These are phyloP conservation scores for Brachyalestes nurse DNA, from an alignment of 2,797 vertebrate species.

Conservation along the genomic window DNA sequence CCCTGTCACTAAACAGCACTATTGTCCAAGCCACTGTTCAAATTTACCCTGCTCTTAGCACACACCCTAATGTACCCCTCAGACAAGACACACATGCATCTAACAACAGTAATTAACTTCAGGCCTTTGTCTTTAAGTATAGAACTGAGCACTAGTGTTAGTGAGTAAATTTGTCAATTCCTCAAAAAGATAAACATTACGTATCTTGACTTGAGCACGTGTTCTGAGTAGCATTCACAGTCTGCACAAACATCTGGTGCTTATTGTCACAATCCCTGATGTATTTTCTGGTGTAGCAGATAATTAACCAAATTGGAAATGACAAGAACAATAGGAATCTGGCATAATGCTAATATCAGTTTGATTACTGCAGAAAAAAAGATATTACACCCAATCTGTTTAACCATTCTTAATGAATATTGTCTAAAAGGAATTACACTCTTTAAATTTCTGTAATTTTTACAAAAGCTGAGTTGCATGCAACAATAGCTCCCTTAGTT, in stretches of 20 bases:
- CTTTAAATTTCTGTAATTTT: too few species aligned
- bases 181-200: conserved; percentile 74
- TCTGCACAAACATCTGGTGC: conserved; percentile 21
- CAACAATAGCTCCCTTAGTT: too few species aligned
- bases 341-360: too few species aligned
- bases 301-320: conserved; percentile 9
- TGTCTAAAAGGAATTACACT: too few species aligned
- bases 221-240: conserved; percentile 24
- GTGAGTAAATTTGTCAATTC: conserved; percentile 63
- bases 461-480: too few species aligned
- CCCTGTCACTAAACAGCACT: conserved; percentile 76
- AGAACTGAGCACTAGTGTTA: conserved; percentile 57
- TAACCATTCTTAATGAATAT: too few species aligned
- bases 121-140: conserved; percentile 76
- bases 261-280: conserved; percentile 25
- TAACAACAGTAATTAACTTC: conserved; percentile 53
- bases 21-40: conserved; percentile 77
- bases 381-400: too few species aligned
- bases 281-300: conserved; percentile 25
- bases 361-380: too few species aligned
- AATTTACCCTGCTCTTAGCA: conserved; percentile 75
- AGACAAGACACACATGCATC: conserved; percentile 54
- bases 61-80: conserved; percentile 50
- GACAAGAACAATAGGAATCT: too few species aligned
- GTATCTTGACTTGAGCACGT: conserved; percentile 68